Percentiles rank a stretch among this genome's conserved stretches.
These are phyloP conservation scores for Strix occidentalis DNA, from an alignment of 2,797 vertebrate species.

Conservation along the genomic window DNA sequence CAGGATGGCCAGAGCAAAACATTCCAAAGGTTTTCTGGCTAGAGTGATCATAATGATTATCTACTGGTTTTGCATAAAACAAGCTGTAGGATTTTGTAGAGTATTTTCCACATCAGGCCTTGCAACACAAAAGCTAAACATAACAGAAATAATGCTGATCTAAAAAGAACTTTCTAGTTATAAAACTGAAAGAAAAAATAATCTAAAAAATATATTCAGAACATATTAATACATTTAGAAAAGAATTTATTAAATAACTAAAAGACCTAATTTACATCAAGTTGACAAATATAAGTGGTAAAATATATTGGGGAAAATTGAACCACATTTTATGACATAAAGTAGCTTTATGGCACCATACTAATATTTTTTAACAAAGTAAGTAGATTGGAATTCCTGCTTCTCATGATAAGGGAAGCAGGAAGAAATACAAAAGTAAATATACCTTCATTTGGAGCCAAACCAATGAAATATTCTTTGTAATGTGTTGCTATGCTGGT, in stretches of 20 bases:
- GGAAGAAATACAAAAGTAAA: background rate
- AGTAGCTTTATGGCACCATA: background rate
- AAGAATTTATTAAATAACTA: background rate
- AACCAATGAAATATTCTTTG: background rate
- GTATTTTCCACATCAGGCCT: background rate
- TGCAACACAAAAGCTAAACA: background rate
- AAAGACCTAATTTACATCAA: background rate
- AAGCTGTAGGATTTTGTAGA: background rate
- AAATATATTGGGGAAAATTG: background rate
- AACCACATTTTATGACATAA: background rate
- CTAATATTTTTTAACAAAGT: background rate
- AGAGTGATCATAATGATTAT: background rate
- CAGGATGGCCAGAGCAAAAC: background rate
- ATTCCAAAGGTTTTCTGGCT: background rate
- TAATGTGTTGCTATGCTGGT: background rate
- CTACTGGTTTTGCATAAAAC: background rate
- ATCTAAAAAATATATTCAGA: background rate
- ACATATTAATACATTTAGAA: background rate
- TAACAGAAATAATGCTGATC: background rate
- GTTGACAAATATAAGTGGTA: background rate
- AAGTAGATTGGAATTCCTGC: background rate
- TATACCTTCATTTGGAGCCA: background rate
- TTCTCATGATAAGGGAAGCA: background rate
- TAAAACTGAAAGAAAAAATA: background rate
- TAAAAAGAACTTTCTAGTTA: background rate